Conservation (phyloP, 2,113 vertebrate species). For the Felis catus region F.catus_Fca126_mat1.0 CM031415.1:171152001-171152500, state of each 20-base stretch:
- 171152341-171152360: not conserved
- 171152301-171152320: not conserved
- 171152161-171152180: not conserved
- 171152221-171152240: not conserved
- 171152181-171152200: not conserved
- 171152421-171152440: not conserved
- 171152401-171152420: not conserved
- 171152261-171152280: not conserved
- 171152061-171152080: not conserved
- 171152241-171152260: not conserved
- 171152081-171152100: conserved; percentile 5
- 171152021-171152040: conserved; percentile 50
- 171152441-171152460: not conserved
- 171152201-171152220: not conserved
- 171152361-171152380: not conserved
- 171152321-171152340: not conserved
- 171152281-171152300: not conserved
- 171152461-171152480: not conserved
- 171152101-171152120: not conserved
- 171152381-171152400: not conserved
- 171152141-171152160: not conserved
- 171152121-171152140: not conserved
- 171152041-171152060: not conserved
- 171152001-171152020: conserved; percentile 27
- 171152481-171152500: not conserved